Evolutionary conservation across 1,140 invertebrate species (phyloP).

Genomic region (Zaprionus capensis): DNA sequence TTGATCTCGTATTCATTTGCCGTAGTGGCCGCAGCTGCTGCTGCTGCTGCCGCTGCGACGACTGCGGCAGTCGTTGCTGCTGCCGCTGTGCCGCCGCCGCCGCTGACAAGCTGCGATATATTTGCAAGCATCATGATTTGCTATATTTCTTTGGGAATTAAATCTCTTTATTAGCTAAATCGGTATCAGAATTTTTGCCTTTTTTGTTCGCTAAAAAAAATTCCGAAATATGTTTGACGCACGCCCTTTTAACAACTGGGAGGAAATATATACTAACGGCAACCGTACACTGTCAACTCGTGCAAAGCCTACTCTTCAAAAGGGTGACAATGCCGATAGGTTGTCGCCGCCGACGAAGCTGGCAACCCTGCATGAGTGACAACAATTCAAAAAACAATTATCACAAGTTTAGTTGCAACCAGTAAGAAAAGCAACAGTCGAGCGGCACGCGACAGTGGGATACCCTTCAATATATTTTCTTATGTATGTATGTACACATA

Average conservation of each 20-base stretch:
- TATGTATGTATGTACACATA: no score
- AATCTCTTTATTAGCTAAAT: slow-evolving; percentile 12
- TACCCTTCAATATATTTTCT: no score
- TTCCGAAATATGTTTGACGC: slow-evolving; percentile 14
- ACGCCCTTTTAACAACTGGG: slow-evolving; percentile 1
- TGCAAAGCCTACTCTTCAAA: slow-evolving; percentile 5
- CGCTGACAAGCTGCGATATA: slow-evolving; percentile 14
- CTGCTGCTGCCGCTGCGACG: neutral
- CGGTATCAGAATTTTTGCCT: slow-evolving; percentile 40
- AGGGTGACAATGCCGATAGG: neutral
- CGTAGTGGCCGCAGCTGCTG: neutral
- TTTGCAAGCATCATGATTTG: slow-evolving; percentile 50
- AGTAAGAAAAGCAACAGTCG: no score
- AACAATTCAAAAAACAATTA: neutral
- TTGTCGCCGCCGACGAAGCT: neutral
- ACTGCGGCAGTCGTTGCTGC: neutral
- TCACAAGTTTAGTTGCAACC: neutral
- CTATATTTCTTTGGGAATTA: slow-evolving; percentile 21
- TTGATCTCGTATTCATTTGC: slow-evolving; percentile 33
- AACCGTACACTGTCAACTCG: neutral
- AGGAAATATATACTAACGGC: neutral
- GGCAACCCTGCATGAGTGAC: slow-evolving; percentile 21
- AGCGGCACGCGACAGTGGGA: no score
- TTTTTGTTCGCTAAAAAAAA: slow-evolving; percentile 12
- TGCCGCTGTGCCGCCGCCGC: slow-evolving; percentile 1